phyloP scores from a whole-genome alignment of 2,113 vertebrate species.

The Meriones unguiculatus region DNA sequence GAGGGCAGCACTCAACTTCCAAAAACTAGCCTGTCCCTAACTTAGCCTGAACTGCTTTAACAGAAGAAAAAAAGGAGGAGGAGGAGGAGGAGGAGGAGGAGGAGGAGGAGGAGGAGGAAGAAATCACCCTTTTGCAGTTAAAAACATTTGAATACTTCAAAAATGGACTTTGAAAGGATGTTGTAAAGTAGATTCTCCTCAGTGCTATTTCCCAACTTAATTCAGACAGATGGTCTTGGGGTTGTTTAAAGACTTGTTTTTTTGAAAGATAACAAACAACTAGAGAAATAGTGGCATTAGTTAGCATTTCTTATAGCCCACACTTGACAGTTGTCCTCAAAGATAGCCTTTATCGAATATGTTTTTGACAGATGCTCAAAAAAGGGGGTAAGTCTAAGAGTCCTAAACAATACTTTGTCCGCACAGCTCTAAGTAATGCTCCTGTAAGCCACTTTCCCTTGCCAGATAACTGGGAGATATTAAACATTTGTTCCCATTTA shows the following conservation, averaged over 20 bases:
- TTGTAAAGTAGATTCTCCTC: constrained; percentile 6
- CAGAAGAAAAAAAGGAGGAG: background rate
- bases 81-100: too few species aligned
- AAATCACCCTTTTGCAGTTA: background rate
- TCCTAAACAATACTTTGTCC: background rate
- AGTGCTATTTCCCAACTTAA: constrained; percentile 35
- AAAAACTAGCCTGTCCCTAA: background rate
- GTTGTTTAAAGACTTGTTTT: constrained; percentile 24
- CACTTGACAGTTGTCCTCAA: constrained; percentile 11
- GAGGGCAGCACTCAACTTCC: constrained; percentile 70
- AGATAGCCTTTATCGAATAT: background rate
- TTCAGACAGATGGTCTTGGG: constrained; percentile 10
- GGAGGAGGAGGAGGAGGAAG: background rate
- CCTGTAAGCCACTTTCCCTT: background rate
- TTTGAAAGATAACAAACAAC: constrained; percentile 1
- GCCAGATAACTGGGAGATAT: background rate
- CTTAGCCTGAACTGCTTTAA: accelerated
- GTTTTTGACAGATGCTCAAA: constrained; percentile 10
- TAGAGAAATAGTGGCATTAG: background rate
- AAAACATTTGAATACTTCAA: background rate
- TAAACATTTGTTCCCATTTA: constrained; percentile 31
- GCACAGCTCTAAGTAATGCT: background rate
- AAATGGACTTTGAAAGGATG: background rate
- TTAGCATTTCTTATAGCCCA: constrained; percentile 34
- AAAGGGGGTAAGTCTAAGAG: background rate